Evolutionary conservation across 2,888 invertebrate genomes (phyloP).

Genomic region (Cerastis leucographa): DNA sequence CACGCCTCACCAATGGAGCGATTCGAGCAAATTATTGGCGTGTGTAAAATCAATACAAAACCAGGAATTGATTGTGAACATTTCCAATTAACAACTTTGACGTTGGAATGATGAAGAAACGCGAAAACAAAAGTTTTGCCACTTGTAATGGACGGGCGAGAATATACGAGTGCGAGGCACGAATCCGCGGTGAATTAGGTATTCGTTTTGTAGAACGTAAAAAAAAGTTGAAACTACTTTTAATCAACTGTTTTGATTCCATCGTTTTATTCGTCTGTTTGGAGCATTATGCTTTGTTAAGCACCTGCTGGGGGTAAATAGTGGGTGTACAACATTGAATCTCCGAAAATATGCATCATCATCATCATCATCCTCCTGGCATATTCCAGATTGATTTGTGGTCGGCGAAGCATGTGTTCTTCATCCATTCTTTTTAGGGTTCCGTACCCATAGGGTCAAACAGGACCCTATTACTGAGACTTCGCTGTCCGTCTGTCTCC

Average conservation of each 20-base stretch:
- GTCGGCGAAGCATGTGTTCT: not conserved
- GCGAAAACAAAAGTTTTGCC: slow-evolving; percentile 60
- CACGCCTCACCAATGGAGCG: slow-evolving; percentile 49
- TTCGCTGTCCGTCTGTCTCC: no score
- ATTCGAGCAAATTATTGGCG: slow-evolving; percentile 55
- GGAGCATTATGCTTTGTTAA: not conserved
- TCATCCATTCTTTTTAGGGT: not conserved
- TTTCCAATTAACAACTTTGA: slow-evolving; percentile 65
- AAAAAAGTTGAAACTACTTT: slow-evolving; percentile 41
- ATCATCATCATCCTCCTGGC: not conserved
- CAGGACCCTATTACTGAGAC: no score
- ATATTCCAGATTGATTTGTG: not conserved
- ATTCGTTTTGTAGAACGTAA: slow-evolving; percentile 32
- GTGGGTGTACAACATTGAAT: not conserved
- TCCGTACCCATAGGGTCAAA: no score
- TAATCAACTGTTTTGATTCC: slow-evolving; percentile 1
- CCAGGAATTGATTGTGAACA: slow-evolving; percentile 61
- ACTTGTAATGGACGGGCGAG: slow-evolving; percentile 39
- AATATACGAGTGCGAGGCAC: slow-evolving; percentile 19
- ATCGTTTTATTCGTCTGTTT: slow-evolving; percentile 24
- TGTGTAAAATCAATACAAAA: slow-evolving; percentile 61
- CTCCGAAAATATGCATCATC: not conserved
- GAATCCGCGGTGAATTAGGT: slow-evolving; percentile 2
- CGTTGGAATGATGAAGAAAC: slow-evolving; percentile 46
- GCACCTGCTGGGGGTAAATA: not conserved